These are phyloP conservation scores for Alsophila aescularia DNA, from an alignment of 2,888 invertebrate species.

Conservation along the genomic window DNA sequence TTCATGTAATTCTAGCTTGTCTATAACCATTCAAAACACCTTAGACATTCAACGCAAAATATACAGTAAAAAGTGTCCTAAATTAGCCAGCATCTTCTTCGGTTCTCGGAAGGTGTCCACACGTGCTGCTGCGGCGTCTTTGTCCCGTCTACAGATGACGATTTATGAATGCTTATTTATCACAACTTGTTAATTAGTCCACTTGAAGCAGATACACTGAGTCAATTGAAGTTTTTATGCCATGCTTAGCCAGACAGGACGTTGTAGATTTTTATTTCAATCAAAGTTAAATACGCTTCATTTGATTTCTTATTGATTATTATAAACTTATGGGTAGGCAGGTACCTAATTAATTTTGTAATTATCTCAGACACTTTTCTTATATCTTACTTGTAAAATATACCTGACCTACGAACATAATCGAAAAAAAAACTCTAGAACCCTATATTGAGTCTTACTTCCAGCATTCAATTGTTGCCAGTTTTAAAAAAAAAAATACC, in stretches of 20 bases:
- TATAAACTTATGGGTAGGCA: too few relatives aligned
- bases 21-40: not conserved
- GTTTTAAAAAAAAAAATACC: too few relatives aligned
- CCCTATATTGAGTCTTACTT: too few relatives aligned
- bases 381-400: too few relatives aligned
- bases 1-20: not conserved
- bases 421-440: too few relatives aligned
- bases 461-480: too few relatives aligned
- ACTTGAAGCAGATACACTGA: constrained; percentile 34
- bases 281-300: not conserved
- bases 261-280: not conserved
- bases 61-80: constrained; percentile 13
- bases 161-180: constrained; percentile 73
- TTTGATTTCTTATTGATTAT: too few relatives aligned
- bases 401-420: too few relatives aligned
- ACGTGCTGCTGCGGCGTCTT: constrained; percentile 55
- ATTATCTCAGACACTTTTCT: too few relatives aligned
- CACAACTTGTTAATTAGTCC: constrained; percentile 62
- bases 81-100: constrained; percentile 28
- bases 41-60: not conserved
- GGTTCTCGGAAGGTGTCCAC: constrained; percentile 66
- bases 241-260: not conserved
- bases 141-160: constrained; percentile 50
- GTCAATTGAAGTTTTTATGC: constrained; percentile 9
- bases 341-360: too few relatives aligned